Base-by-base conservation (phyloP, 2,888 invertebrate species). In the Sinopyrophorus schimmeli region DNA sequence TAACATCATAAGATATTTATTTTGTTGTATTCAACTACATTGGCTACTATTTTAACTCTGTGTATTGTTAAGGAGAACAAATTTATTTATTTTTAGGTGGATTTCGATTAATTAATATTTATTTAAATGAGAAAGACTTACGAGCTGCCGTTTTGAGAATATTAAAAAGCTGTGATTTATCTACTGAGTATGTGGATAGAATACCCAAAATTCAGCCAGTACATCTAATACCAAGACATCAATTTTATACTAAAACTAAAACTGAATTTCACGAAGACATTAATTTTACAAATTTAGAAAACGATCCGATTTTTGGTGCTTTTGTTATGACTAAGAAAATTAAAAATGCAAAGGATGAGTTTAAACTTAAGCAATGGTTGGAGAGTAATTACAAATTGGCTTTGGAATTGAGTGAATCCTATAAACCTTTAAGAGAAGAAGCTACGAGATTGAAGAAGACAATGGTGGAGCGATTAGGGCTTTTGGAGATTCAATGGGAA, bases 131-230 rank as follows among this genome's bases (percentile, higher is more conserved):
- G 21, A 76, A 76, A 52, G 81, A 85, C 73, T 75, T 92, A 32
- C 80, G 86, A 47, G 83, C 86, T 61, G 82, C 86, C 4, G 84
- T 94, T 23, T 77, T 86, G 5, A 84, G 83, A 26, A 81, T 95
- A 55, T 76, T 95, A 50, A 83, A 83, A 68, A 82, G 87, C 17
- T 93, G 92, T 74, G 82, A 89, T 68, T 79, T 95, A 53, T 82
- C 93, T 3, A 91, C 93, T n/a, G 86, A 87, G 27, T 92, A 90
- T 74, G 79, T 94, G 3, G 90, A 92, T 68, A 86, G 81, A 70
- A 82, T 89, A 64, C 77, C 79, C 27, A 71, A 70, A 48, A 71
- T 63, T 43, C 61, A 67, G 53, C n/a, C 41, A 14, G 52, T 32
- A 21, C 3, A 1, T 2, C 6, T 12, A n/a, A 12, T 7, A 9